Evolutionary conservation across 1,140 invertebrate genomes (phyloP).

Genomic region (Lerema accius): DNA sequence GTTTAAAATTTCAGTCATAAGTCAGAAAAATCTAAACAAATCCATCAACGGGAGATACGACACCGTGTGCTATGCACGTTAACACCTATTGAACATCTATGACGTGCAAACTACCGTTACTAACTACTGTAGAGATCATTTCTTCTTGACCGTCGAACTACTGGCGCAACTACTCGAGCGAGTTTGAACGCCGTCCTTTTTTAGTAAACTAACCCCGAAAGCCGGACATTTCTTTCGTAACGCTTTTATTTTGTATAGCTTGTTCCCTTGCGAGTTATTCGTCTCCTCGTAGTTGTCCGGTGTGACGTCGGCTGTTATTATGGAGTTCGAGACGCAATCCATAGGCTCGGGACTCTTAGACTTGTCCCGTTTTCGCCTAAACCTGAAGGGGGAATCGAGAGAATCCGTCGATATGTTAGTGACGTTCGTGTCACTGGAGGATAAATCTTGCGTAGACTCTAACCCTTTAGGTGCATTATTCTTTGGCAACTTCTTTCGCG

Average conservation of each 20-base stretch:
- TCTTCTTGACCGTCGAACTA: constrained; percentile 74
- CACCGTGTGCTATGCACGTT: constrained; percentile 58
- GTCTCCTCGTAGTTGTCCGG: constrained; percentile 74
- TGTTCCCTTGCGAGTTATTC: constrained; percentile 77
- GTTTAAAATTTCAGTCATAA: constrained; percentile 61
- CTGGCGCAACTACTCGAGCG: constrained; percentile 72
- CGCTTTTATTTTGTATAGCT: constrained; percentile 80
- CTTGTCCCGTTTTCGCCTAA: constrained; percentile 74
- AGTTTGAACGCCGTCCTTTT: constrained; percentile 75
- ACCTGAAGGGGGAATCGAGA: constrained; percentile 74
- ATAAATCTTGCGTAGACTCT: constrained; percentile 69
- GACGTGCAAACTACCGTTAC: no score
- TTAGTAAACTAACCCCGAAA: constrained; percentile 67
- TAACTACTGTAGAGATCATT: constrained; percentile 79
- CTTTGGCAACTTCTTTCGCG: constrained; percentile 74
- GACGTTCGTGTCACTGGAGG: constrained; percentile 78
- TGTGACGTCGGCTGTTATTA: constrained; percentile 70
- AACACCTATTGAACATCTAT: constrained; percentile 50
- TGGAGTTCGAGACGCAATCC: constrained; percentile 69
- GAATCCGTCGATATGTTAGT: constrained; percentile 79
- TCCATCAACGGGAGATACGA: constrained; percentile 48
- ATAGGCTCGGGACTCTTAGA: constrained; percentile 77
- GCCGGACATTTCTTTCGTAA: constrained; percentile 74
- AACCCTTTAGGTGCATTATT: constrained; percentile 57
- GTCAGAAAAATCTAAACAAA: constrained; percentile 56